Conservation (phyloP, 2,888 invertebrate species). For the Hirtodrosophila cameraria region DNA sequence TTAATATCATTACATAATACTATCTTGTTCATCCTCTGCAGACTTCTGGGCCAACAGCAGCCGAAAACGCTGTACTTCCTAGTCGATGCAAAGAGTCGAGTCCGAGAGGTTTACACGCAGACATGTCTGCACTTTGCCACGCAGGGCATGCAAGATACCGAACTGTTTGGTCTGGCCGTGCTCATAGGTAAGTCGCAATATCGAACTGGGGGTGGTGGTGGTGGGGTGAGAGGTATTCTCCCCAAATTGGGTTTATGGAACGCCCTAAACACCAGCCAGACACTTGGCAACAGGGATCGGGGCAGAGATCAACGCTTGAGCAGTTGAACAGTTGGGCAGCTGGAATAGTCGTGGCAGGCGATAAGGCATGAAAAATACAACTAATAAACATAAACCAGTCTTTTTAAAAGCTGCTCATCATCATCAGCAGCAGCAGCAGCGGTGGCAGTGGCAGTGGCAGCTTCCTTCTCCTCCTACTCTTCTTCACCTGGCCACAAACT, state of each 20-base stretch:
- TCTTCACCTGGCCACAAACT: constrained; percentile 29
- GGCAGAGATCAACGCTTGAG: neutral
- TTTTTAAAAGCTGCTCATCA: constrained; percentile 79
- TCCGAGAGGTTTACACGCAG: constrained; percentile 92
- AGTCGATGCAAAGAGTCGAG: constrained; percentile 91
- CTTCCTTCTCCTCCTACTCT: constrained; percentile 31
- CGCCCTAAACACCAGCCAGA: constrained; percentile 29
- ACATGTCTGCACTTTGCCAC: constrained; percentile 91
- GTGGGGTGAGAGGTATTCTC: constrained; percentile 5
- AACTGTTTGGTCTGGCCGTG: constrained; percentile 92
- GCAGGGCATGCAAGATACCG: constrained; percentile 92
- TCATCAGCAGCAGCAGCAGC: constrained; percentile 49
- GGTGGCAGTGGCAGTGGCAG: constrained; percentile 16
- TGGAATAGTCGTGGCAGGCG: constrained; percentile 42
- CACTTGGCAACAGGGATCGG: constrained; percentile 34
- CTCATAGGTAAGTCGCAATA: constrained; percentile 88
- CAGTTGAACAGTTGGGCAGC: constrained; percentile 18
- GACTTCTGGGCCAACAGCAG: constrained; percentile 84
- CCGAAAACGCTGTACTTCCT: constrained; percentile 84
- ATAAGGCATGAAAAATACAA: constrained; percentile 75
- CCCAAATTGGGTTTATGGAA: constrained; percentile 39
- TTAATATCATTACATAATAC: constrained; percentile 1
- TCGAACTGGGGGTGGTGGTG: neutral
- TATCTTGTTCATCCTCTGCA: constrained; percentile 41
- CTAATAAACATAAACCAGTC: constrained; percentile 80